These are phyloP conservation scores for Drosophila lutescens DNA, from an alignment of 2,888 invertebrate species.

Conservation along the genomic window DNA sequence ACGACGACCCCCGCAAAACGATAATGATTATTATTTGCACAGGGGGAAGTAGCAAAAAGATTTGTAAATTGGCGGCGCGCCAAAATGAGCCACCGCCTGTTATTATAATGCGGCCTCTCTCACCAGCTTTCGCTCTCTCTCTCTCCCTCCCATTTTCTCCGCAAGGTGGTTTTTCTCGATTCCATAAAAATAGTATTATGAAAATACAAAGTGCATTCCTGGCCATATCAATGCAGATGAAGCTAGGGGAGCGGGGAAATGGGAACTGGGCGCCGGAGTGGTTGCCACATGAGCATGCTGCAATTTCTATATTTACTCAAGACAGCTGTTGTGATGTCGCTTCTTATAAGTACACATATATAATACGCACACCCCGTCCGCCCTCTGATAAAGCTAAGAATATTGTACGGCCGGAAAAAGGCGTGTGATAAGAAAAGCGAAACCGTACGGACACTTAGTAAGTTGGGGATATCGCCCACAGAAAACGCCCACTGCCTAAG, in stretches of 20 bases:
- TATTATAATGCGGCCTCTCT: conserved; percentile 13
- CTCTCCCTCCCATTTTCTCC: neutral
- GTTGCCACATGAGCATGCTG: conserved; percentile 40
- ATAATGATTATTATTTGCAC: conserved; percentile 28
- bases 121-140: conserved; percentile 4
- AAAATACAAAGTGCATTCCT: conserved; percentile 32
- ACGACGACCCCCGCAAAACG: conserved; percentile 46
- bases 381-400: conserved; percentile 32
- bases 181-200: conserved; percentile 52
- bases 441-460: conserved; percentile 7
- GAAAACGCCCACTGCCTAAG: neutral
- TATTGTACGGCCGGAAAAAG: conserved; percentile 57
- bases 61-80: conserved; percentile 60
- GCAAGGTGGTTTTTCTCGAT: conserved; percentile 67
- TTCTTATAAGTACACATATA: conserved; percentile 13
- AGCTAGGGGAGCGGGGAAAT: neutral
- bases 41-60: conserved; percentile 18
- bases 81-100: conserved; percentile 55
- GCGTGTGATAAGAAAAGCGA: conserved; percentile 53
- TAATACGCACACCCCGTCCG: conserved; percentile 1
- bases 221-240: conserved; percentile 51
- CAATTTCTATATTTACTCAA: conserved; percentile 65
- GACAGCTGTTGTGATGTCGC: conserved; percentile 54
- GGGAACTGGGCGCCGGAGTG: conserved; percentile 5
- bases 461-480: conserved; percentile 9